These are phyloP conservation scores for Furcifer pardalis DNA, from an alignment of 2,797 vertebrate genomes.

Conservation along the genomic window DNA sequence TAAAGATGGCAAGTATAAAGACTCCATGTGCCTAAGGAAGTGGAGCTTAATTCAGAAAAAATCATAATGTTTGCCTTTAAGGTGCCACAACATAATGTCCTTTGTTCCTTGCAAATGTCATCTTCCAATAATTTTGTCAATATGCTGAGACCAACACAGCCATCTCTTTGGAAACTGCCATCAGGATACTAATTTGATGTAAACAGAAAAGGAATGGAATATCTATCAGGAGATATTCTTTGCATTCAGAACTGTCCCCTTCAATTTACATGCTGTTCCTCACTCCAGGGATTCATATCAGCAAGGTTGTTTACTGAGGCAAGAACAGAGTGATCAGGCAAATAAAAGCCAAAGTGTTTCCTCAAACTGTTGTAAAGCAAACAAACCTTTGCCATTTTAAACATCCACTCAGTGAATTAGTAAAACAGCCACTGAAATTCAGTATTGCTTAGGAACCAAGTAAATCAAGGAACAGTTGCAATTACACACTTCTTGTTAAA, in stretches of 20 bases:
- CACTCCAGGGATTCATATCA: constrained; percentile 51
- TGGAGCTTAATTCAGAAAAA: no score
- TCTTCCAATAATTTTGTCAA: no score
- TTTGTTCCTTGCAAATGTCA: no score
- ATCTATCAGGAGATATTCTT: constrained; percentile 45
- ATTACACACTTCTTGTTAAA: not conserved
- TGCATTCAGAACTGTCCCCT: constrained; percentile 38
- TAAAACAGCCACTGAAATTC: constrained; percentile 30
- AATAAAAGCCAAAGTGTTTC: constrained; percentile 27
- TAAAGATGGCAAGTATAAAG: no score
- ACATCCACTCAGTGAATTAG: constrained; percentile 49
- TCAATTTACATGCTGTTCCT: constrained; percentile 49
- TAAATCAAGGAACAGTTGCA: not conserved
- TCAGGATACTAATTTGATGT: constrained; percentile 35
- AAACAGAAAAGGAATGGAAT: not conserved
- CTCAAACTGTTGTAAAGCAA: constrained; percentile 42
- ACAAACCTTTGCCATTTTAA: constrained; percentile 34
- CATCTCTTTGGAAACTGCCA: no score
- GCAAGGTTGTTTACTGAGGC: constrained; percentile 50
- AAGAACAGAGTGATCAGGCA: constrained; percentile 22
- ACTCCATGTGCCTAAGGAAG: no score
- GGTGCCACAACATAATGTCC: no score
- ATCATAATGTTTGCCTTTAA: no score
- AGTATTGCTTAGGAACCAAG: not conserved
- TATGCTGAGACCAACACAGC: no score